Percentiles rank a stretch among this genome's conserved stretches.
phyloP scores from a whole-genome alignment of 2,113 vertebrate genomes.

The Tychaedon coryphoeus region DNA sequence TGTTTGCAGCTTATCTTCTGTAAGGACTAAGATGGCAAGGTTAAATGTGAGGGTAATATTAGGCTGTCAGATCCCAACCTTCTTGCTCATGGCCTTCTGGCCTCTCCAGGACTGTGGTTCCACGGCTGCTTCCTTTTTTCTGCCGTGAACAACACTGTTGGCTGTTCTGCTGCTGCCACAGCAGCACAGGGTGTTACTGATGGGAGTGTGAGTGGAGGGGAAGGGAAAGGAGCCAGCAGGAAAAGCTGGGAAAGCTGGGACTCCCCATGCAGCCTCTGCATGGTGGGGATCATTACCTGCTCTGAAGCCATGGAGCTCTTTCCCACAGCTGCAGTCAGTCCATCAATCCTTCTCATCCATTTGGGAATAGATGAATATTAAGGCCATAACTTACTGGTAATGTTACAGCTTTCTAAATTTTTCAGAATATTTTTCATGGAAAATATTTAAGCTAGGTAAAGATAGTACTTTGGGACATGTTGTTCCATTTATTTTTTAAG shows the following conservation, averaged over 20 bases:
- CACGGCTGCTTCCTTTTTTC: neutral
- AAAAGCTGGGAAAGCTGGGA: neutral
- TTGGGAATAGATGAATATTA: neutral
- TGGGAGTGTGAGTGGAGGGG: neutral
- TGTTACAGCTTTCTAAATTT: neutral
- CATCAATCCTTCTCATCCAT: neutral
- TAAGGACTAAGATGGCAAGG: neutral
- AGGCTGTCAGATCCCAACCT: neutral
- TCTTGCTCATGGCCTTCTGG: neutral
- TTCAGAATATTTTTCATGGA: neutral
- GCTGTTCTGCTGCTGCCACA: neutral
- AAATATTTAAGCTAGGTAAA: constrained; percentile 25
- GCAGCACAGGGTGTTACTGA: neutral
- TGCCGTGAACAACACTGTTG: neutral
- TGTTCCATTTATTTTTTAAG: constrained; percentile 47
- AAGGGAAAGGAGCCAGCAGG: neutral
- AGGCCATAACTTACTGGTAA: neutral
- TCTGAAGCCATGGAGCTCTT: neutral
- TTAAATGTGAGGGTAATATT: neutral
- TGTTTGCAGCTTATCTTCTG: neutral
- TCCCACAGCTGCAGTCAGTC: fast-evolving
- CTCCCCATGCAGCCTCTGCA: fast-evolving
- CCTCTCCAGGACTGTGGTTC: neutral
- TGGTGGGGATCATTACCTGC: fast-evolving
- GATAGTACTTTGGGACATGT: neutral